Evolutionary conservation across 2,113 vertebrate species (phyloP).

Genomic region (Mesocricetus auratus): DNA sequence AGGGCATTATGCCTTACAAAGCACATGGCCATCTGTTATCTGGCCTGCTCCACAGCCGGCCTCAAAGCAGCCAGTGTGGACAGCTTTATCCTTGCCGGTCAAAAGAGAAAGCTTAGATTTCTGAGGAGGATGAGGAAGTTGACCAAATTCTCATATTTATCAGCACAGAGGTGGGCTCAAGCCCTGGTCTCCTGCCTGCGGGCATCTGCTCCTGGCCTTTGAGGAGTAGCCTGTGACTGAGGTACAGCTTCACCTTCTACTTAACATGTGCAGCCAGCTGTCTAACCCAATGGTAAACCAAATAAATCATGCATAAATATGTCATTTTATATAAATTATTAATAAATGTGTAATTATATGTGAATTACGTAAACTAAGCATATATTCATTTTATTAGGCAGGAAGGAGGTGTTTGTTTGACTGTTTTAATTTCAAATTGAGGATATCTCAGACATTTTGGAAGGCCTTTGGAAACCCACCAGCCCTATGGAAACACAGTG

Average conservation of each 20-base stretch:
- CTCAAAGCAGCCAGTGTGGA: background rate
- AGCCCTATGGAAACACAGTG: background rate
- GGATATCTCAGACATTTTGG: constrained; percentile 24
- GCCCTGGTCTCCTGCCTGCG: background rate
- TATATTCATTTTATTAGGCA: background rate
- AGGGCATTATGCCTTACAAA: constrained; percentile 48
- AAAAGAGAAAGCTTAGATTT: constrained; percentile 49
- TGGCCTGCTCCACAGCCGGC: constrained; percentile 7
- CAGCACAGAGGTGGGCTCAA: background rate
- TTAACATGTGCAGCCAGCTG: background rate
- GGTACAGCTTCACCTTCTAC: background rate
- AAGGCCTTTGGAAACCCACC: constrained; percentile 14
- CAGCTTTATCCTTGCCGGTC: background rate
- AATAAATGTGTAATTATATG: background rate
- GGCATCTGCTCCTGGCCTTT: background rate
- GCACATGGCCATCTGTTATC: constrained; percentile 37
- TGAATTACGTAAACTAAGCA: constrained; percentile 16
- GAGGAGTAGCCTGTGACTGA: background rate
- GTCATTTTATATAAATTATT: constrained; percentile 1
- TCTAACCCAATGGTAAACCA: background rate
- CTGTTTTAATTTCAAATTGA: constrained; percentile 29
- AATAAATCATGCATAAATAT: background rate
- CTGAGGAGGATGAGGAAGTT: background rate
- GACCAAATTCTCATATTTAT: background rate
- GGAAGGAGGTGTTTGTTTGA: background rate